These are phyloP conservation scores for Plutomurus gul DNA, from an alignment of 1,140 invertebrate species.

Conservation along the genomic window DNA sequence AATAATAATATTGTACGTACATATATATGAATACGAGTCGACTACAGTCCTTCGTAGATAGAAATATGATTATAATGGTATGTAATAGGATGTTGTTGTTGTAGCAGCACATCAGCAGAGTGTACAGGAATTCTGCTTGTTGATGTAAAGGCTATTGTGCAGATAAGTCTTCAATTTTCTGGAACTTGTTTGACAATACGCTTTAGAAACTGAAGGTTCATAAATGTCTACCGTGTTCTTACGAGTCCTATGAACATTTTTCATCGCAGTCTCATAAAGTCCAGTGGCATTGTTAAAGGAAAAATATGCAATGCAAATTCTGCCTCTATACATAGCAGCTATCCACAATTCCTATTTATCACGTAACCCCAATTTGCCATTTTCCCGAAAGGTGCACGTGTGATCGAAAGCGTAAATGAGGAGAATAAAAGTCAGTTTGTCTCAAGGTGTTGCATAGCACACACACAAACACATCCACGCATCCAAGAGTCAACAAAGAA, in stretches of 20 bases:
- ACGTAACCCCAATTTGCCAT: conserved; percentile 4
- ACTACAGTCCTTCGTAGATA: too few relatives aligned
- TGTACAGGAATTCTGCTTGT: not conserved
- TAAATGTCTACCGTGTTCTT: not conserved
- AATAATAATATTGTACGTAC: too few relatives aligned
- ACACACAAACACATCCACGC: not conserved
- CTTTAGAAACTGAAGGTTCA: not conserved
- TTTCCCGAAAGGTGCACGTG: conserved; percentile 8
- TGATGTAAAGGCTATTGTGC: not conserved
- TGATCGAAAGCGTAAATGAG: conserved; percentile 5
- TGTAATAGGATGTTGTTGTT: too few relatives aligned
- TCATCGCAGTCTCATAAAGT: too few relatives aligned
- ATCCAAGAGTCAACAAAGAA: conserved; percentile 22
- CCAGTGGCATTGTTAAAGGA: not conserved
- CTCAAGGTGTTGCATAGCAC: not conserved
- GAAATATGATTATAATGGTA: too few relatives aligned
- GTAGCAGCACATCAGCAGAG: too few relatives aligned
- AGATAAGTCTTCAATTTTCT: not conserved
- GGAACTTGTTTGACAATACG: not conserved
- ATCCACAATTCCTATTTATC: not conserved
- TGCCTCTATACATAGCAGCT: not conserved
- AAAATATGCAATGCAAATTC: too few relatives aligned
- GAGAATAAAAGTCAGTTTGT: not conserved
- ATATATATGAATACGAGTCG: too few relatives aligned
- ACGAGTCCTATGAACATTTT: too few relatives aligned